Evolutionary conservation across 2,888 invertebrate species (phyloP).

Genomic region (Drosophila multiciliata): DNA sequence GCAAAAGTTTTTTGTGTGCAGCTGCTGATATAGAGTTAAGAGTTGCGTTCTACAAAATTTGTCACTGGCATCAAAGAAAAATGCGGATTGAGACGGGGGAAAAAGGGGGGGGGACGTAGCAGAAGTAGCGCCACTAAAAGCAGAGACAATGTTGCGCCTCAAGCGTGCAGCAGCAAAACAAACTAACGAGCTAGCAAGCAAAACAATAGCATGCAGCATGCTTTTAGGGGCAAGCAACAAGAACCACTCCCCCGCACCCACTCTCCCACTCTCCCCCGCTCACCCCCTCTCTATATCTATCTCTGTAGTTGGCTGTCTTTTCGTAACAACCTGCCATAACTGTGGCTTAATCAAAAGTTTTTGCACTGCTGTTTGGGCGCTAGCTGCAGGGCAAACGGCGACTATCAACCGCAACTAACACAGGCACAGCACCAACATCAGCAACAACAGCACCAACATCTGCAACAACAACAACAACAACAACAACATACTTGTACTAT

Average conservation of each 20-base stretch:
- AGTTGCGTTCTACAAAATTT: conserved; percentile 56
- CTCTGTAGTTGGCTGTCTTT: conserved; percentile 23
- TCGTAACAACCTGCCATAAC: conserved; percentile 78
- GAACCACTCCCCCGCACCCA: not conserved
- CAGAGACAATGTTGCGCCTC: conserved; percentile 64
- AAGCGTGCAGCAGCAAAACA: conserved; percentile 62
- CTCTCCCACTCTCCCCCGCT: not conserved
- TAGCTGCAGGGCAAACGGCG: conserved; percentile 67
- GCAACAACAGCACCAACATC: not conserved
- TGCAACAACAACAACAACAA: conserved; percentile 5
- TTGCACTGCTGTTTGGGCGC: conserved; percentile 58
- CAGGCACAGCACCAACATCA: conserved; percentile 10
- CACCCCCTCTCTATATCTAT: not conserved
- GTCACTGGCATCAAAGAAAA: conserved; percentile 54
- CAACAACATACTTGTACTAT: conserved; percentile 27
- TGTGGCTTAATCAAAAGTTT: conserved; percentile 84
- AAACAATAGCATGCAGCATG: conserved; percentile 71
- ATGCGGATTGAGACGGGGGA: not conserved
- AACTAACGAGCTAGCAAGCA: conserved; percentile 76
- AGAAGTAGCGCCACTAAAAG: conserved; percentile 34
- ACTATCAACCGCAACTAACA: conserved; percentile 59
- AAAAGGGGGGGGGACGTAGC: not conserved
- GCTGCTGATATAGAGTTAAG: conserved; percentile 49
- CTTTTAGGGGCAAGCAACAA: conserved; percentile 32
- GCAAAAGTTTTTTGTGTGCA: conserved; percentile 62